Conservation (phyloP, 2,113 vertebrate species). For the Riparia riparia region DNA sequence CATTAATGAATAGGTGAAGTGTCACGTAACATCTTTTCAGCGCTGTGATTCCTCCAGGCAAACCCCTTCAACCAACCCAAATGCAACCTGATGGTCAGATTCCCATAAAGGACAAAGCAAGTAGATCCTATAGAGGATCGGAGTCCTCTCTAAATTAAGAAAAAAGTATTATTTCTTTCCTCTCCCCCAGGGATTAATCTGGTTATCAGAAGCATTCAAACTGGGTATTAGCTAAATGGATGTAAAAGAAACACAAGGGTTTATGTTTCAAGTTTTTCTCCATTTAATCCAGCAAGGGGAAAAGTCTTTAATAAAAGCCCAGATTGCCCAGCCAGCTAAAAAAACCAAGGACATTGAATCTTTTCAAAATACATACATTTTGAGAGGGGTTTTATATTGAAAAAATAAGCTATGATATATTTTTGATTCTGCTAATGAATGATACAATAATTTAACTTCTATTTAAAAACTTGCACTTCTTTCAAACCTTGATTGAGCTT, state of each 20-base stretch:
- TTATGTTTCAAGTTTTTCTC: not conserved
- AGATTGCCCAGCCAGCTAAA: not conserved
- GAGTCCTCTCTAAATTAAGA: not conserved
- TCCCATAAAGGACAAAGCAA: not conserved
- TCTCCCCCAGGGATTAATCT: not conserved
- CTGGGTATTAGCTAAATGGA: not conserved
- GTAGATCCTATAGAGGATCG: not conserved
- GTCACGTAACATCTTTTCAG: not conserved
- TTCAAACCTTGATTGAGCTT: conserved; percentile 29
- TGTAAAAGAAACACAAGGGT: not conserved
- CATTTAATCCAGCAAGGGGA: not conserved
- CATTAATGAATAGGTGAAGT: not conserved
- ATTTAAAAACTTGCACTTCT: conserved; percentile 7
- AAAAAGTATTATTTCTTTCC: not conserved
- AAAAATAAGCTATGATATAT: not conserved
- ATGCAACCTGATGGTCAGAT: not conserved
- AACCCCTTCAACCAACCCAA: not conserved
- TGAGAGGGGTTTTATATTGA: not conserved
- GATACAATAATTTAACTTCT: conserved; percentile 9
- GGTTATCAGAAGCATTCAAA: not conserved
- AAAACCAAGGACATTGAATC: not conserved
- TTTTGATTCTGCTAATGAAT: not conserved
- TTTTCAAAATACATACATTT: not conserved
- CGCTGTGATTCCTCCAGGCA: not conserved
- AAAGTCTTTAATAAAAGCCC: not conserved